Conservation (phyloP, 2,113 vertebrate species). For the Alligator sinensis region DNA sequence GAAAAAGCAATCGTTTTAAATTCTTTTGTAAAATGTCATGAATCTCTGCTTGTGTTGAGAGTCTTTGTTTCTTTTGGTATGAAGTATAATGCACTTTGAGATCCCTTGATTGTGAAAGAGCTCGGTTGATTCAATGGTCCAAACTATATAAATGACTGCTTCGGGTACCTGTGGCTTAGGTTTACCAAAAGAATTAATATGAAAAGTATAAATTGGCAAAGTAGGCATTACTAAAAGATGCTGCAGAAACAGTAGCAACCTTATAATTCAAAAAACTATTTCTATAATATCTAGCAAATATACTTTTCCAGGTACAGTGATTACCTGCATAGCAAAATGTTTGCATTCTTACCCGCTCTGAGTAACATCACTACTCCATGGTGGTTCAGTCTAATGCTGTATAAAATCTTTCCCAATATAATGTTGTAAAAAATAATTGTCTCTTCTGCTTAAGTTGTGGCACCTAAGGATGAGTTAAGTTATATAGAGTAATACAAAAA, state of each 20-base stretch:
- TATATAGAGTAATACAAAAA: neutral
- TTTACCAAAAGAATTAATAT: conserved; percentile 21
- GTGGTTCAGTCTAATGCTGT: conserved; percentile 50
- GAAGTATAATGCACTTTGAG: neutral
- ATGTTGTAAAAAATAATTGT: conserved; percentile 55
- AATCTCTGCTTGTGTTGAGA: neutral
- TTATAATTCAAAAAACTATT: conserved; percentile 69
- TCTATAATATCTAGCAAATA: conserved; percentile 67
- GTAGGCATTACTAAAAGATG: neutral
- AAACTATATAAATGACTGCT: neutral
- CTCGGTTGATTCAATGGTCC: neutral
- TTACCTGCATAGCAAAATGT: conserved; percentile 51
- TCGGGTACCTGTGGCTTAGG: neutral
- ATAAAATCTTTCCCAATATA: conserved; percentile 56
- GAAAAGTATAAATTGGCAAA: neutral
- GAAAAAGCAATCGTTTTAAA: neutral
- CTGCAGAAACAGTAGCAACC: conserved; percentile 55
- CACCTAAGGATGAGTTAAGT: conserved; percentile 29
- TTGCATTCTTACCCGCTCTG: conserved; percentile 52
- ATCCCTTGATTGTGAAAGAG: neutral
- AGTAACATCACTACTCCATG: conserved; percentile 23
- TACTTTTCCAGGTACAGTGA: conserved; percentile 49
- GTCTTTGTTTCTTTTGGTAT: neutral
- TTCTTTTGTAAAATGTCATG: conserved; percentile 9
- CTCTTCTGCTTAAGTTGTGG: conserved; percentile 40